Base-by-base conservation (phyloP, 1,140 invertebrate species). In the Idris sp. region DNA sequence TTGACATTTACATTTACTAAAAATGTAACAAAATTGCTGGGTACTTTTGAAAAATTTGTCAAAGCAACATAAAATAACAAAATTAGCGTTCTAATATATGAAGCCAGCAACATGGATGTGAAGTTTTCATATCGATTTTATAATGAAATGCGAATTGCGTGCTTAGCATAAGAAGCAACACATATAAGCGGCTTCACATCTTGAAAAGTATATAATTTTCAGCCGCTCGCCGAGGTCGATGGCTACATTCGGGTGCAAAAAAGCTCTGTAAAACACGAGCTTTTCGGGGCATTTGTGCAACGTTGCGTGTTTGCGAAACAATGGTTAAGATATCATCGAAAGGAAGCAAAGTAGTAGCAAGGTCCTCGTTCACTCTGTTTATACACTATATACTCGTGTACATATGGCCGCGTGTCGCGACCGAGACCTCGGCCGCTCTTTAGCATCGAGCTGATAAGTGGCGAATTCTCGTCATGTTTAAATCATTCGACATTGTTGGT, bases 301-400 rank as follows among this genome's bases (percentile, higher is more conserved):
- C 67, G 67, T 80, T 76, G 79, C 79, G 79, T 79, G 79, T 35
- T 65, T 59, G 71, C 54, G 76, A 79, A 78, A 79, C 73, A 31
- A 33, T 44, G 49, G 36, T 72, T 73, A 48, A 77, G 79, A 81
- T 81, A 79, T 16, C 44, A 74, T 74, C 69, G 61, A 44, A 43
- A 69, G 48, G 65, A 53, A 65, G 41, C 51, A 35, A 78, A 80
- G 69, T 73, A 67, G 77, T 74, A 22, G 75, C 80, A 78, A 81
- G 80, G 79, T 80, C 64, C 68, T 53, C 16, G 35, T 35, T 72
- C 16, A 46, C 30, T 10, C 2, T 9, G 10, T 40, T 49, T 36
- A 31, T 53, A 33, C 30, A n/a, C n/a, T n/a, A n/a, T n/a, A 33
- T 38, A 25, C 41, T 25, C 22, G 53, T 43, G 46, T 40, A 48